Evolutionary conservation across 1,140 invertebrate species (phyloP), one percentile per base, ranked within the genome.

Genomic region (Orchestia grillus): DNA sequence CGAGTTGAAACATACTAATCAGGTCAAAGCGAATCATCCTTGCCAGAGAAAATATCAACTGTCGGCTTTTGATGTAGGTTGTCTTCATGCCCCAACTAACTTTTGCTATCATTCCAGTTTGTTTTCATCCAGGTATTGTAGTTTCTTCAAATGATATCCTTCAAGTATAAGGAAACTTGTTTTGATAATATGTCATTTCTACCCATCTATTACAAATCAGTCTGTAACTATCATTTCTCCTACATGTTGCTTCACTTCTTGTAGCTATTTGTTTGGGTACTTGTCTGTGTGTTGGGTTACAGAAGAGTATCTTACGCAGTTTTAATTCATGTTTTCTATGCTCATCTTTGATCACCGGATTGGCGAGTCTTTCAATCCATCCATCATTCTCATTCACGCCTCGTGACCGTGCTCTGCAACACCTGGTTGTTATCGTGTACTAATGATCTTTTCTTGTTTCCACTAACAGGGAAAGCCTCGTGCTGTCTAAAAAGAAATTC

Each of bases 401-500:
- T 77, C 15, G 28, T 36, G 28, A 15, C 62, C 28, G 28, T 36
- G 62, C 28, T 77, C 28, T 77, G 62, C 62, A 77, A 91, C 19
- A 53, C 47, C 19, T 19, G 47, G 19, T 6, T 53, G 6, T 19
- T 53, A 19, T 16, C 0, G 44, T 94, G 44, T 45, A 94, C 44
- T 94, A 94, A 94, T 47, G 62, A 36, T 77, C 11, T 45, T 45
- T 94, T 44, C 92, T 94, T 94, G 43, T 94, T 40, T 47, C 44
- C 43, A 44, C 47, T 94, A 47, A 47, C 92, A 94, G 92, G 92
- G 8, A 94, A 94, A 94, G 92, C 92, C 40, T 94, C 92, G 44
- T 94, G 92, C 92, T 94, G 92, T 47, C 92, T 94, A 44, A 45
- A 44, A 40, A 94, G 92, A 94, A 94, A 94, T 44, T 94, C 92